phyloP scores from a whole-genome alignment of 1,140 invertebrate genomes.

The Tribolium madens region DNA sequence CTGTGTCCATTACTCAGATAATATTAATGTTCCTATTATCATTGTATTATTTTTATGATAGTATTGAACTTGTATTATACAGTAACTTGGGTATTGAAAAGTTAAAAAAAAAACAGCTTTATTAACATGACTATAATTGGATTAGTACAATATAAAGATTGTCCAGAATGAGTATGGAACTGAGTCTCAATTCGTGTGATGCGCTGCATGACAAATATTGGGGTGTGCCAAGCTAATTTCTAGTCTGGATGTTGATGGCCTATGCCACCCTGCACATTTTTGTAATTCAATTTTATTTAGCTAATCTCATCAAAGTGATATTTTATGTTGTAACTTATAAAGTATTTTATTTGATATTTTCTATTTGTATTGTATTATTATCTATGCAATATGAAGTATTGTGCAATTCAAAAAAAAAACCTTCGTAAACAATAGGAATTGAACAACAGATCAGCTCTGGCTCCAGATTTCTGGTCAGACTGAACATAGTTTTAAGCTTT shows the following conservation, averaged over 20 bases:
- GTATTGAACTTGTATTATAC: conserved; percentile 46
- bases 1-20: conserved; percentile 55
- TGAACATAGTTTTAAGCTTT: conserved; percentile 54
- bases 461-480: conserved; percentile 46
- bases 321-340: conserved; percentile 49
- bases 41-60: conserved; percentile 47
- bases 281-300: conserved; percentile 46
- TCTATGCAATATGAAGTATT: conserved; percentile 44
- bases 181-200: conserved; percentile 37
- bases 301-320: conserved; percentile 51
- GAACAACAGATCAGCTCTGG: conserved; percentile 43
- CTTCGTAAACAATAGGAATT: conserved; percentile 53
- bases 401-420: conserved; percentile 51
- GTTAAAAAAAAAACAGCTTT: conserved; percentile 21
- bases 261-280: conserved; percentile 46
- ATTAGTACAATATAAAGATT: conserved; percentile 45
- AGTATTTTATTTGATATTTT: conserved; percentile 49
- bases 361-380: conserved; percentile 46
- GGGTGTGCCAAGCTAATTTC: conserved; percentile 58
- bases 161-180: conserved; percentile 31
- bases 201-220: conserved; percentile 38
- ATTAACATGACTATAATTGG: conserved; percentile 38
- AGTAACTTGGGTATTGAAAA: conserved; percentile 40
- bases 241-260: conserved; percentile 55
- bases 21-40: conserved; percentile 53